Conservation (phyloP, 2,113 vertebrate species). For the Genyomyrus donnyi region DNA sequence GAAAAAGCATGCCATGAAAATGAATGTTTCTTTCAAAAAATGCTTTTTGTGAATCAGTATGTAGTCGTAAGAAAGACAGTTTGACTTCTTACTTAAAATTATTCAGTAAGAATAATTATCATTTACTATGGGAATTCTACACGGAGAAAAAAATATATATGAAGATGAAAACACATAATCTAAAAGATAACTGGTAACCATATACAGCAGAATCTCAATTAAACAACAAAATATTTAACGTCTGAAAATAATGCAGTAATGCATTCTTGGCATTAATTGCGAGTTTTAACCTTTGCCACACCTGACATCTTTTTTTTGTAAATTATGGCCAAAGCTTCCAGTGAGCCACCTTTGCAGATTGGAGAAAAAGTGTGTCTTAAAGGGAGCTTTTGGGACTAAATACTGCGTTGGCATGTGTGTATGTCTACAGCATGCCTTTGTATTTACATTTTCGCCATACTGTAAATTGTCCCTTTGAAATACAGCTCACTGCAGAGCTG, state of each 20-base stretch:
- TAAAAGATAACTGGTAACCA: neutral
- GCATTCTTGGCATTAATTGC: neutral
- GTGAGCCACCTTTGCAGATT: neutral
- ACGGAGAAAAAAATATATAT: neutral
- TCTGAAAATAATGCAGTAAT: neutral
- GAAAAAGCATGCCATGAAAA: neutral
- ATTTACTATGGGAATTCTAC: neutral
- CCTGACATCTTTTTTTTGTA: neutral
- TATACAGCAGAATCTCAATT: neutral
- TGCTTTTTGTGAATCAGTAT: neutral
- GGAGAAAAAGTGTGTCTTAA: neutral
- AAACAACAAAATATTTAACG: neutral
- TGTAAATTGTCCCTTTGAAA: constrained; percentile 1
- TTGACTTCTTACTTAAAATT: neutral
- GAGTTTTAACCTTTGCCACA: neutral
- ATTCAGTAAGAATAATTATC: neutral
- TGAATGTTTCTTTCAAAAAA: neutral
- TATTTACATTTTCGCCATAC: neutral
- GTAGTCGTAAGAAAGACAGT: neutral
- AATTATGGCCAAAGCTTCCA: neutral
- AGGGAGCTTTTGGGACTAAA: neutral
- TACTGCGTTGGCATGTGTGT: neutral
- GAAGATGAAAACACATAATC: neutral
- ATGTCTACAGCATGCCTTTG: neutral
- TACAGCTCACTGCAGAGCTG: neutral